Conservation (phyloP, 2,113 vertebrate genomes). For the Forbesichthys papilliferus region DNA sequence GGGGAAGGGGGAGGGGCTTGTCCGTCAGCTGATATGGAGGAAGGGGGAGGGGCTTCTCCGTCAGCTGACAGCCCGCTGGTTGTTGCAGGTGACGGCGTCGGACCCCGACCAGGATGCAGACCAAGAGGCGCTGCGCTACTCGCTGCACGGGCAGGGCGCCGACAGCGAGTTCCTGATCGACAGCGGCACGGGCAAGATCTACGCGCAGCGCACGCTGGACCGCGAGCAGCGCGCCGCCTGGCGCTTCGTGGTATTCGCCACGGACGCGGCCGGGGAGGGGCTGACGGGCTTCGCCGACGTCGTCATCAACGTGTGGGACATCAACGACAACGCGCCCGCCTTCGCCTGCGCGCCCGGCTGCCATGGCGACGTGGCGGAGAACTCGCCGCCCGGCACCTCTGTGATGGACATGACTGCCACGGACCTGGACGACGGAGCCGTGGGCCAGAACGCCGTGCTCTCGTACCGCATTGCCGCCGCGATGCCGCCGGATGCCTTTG, state of each 20-base stretch:
- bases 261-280: slow-evolving; percentile 88
- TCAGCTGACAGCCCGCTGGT: slow-evolving; percentile 26
- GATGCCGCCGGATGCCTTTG: slow-evolving; percentile 78
- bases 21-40: neutral
- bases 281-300: slow-evolving; percentile 90
- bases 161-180: slow-evolving; percentile 86
- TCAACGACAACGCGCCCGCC: slow-evolving; percentile 84
- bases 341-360: slow-evolving; percentile 84
- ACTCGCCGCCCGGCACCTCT: slow-evolving; percentile 77
- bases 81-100: slow-evolving; percentile 81
- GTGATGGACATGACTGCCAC: slow-evolving; percentile 88
- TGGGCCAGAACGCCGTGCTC: slow-evolving; percentile 85
- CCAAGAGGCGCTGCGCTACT: slow-evolving; percentile 85
- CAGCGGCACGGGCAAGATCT: slow-evolving; percentile 86
- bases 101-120: slow-evolving; percentile 85
- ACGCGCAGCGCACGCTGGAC: slow-evolving; percentile 81
- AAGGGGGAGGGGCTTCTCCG: neutral
- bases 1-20: neutral
- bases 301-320: slow-evolving; percentile 88
- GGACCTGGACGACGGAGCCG: slow-evolving; percentile 83
- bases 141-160: slow-evolving; percentile 86
- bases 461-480: slow-evolving; percentile 82
- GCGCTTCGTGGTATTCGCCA: slow-evolving; percentile 88
- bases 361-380: slow-evolving; percentile 81
- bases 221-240: slow-evolving; percentile 84